Percentiles rank a stretch among this genome's conserved stretches.
Conservation (phyloP, 2,888 invertebrate genomes). For the Lomographa bimaculata region DNA sequence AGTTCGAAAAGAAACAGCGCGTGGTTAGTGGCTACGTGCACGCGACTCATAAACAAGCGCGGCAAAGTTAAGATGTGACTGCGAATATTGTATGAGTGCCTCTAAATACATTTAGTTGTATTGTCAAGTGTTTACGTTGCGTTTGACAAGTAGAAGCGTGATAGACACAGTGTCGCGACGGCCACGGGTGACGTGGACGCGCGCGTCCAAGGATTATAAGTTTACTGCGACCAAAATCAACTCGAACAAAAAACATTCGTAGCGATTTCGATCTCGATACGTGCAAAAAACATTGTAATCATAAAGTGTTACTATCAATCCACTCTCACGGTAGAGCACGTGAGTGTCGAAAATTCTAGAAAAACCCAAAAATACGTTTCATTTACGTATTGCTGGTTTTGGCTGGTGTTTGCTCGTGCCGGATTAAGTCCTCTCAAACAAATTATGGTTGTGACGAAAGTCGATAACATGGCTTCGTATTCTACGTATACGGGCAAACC, state of each 20-base stretch:
- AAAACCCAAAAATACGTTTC: conserved; percentile 51
- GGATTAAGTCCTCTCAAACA: conserved; percentile 61
- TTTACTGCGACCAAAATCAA: conserved; percentile 73
- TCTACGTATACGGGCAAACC: conserved; percentile 80
- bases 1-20: conserved; percentile 68
- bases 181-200: conserved; percentile 71
- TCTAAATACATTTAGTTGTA: conserved; percentile 51
- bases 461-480: conserved; percentile 80
- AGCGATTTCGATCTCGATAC: conserved; percentile 54
- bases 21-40: conserved; percentile 53
- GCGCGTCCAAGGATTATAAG: conserved; percentile 69
- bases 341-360: conserved; percentile 76
- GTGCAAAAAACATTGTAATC: conserved; percentile 53
- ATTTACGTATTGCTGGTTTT: conserved; percentile 49
- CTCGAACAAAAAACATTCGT: conserved; percentile 67
- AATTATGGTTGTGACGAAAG: conserved; percentile 80
- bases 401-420: conserved; percentile 61
- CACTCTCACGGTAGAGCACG: conserved; percentile 55
- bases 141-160: conserved; percentile 40
- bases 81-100: conserved; percentile 65
- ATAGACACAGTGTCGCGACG: conserved; percentile 50
- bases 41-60: conserved; percentile 50
- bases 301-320: conserved; percentile 57
- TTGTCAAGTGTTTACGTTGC: conserved; percentile 48
- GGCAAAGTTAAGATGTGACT: conserved; percentile 74